Evolutionary conservation across 2,113 vertebrate genomes (phyloP), one percentile per base, ranked within the genome.

Genomic region (Alligator mississippiensis): DNA sequence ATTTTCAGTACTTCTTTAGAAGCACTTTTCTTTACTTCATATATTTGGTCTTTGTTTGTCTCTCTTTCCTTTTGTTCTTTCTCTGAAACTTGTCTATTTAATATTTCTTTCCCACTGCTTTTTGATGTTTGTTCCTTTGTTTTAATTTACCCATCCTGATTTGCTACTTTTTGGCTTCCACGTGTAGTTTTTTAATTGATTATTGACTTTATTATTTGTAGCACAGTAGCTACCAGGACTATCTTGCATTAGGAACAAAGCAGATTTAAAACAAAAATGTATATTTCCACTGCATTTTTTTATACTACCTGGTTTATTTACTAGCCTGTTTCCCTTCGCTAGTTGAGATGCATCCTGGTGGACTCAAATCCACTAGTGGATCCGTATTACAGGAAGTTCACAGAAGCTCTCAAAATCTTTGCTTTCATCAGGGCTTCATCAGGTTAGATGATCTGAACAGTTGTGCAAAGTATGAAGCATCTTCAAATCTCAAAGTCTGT

Each of bases 61-160:
- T 57, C 11, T 3, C 54, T 90, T 93, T 91, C 22, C 34, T 91
- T 95, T 93, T 86, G 70, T 82, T 93, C 77, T 92, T 77, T 70
- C 78, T 96, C 94, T 97, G 93, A 95, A 93, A 85, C 88, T 93
- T 84, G 90, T 86, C 54, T 90, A 96, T 95, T 90, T 90, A 93
- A 93, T 76, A 79, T 87, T 25, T 90, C 75, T 60, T 93, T 70
- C 30, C 58, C 85, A 90, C 92, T 72, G 21, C 11, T n/a, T 72
- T 82, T 61, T 54, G 47, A 47, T 47, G 8, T 47, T 47, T 9
- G 47, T 47, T 47, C 34, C 6, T 34, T 74, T 83, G 61, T 90
- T 93, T 88, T 84, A 30, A 15, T 18, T 60, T 25, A 18, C 18
- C 80, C 80, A 68, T 18, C 92, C 89, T 87, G 64, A 89, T 93